A percentile compares a stretch with the other conserved stretches of the same genome.
These are phyloP conservation scores for Nemotelus pantherinus DNA, from an alignment of 2,888 invertebrate genomes.

Conservation along the genomic window DNA sequence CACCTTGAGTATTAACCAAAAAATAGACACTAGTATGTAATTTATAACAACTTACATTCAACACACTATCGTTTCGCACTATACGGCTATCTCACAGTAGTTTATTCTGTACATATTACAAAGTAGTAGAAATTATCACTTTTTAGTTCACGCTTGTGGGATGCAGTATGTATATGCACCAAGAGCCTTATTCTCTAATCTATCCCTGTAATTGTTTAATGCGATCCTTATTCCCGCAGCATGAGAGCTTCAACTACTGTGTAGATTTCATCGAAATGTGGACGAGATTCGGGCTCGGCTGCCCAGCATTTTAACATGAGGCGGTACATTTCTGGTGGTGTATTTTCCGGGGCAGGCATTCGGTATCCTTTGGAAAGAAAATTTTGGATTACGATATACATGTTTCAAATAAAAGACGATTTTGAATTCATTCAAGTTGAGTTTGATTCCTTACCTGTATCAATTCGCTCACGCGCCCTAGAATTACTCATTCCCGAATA, in stretches of 20 bases:
- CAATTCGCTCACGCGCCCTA: constrained; percentile 92
- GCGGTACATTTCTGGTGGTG: constrained; percentile 88
- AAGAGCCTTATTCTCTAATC: not conserved
- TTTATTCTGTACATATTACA: not conserved
- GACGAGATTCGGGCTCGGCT: constrained; percentile 89
- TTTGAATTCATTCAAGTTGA: no score
- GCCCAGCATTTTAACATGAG: constrained; percentile 95
- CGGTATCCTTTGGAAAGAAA: constrained; percentile 76
- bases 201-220: not conserved
- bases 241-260: constrained; percentile 77
- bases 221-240: constrained; percentile 50
- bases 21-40: not conserved
- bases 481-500: constrained; percentile 95
- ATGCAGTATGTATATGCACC: not conserved
- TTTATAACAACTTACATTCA: not conserved
- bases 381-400: no score
- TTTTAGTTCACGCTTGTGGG: constrained; percentile 13
- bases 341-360: constrained; percentile 91
- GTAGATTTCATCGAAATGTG: constrained; percentile 90
- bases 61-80: constrained; percentile 5
- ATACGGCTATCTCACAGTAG: constrained; percentile 5
- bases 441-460: constrained; percentile 73
- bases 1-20: constrained; percentile 47
- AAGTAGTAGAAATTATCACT: constrained; percentile 27
- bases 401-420: no score